These are phyloP conservation scores for Hartigia nigra DNA, from an alignment of 2,888 invertebrate genomes.

Conservation along the genomic window DNA sequence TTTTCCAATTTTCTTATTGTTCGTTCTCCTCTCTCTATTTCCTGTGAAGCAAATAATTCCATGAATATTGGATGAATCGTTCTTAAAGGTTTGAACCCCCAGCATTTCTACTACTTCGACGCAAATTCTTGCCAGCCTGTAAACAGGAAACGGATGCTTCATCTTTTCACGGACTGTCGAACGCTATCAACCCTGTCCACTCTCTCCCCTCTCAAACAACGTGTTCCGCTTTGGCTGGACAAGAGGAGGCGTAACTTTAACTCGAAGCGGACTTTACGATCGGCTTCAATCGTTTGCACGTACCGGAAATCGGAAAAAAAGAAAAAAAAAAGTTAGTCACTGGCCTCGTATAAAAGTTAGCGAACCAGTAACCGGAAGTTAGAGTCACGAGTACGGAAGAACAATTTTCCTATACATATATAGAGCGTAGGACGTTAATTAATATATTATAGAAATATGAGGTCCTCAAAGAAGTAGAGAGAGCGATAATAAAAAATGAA, in stretches of 20 bases:
- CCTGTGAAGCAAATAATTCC: not conserved
- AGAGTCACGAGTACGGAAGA: too few species aligned
- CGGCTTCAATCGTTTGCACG: too few species aligned
- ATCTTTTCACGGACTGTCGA: not conserved
- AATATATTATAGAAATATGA: too few species aligned
- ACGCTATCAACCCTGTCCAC: not conserved
- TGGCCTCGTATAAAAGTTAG: not conserved
- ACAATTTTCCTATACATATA: too few species aligned
- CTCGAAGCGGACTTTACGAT: too few species aligned
- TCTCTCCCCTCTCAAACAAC: not conserved
- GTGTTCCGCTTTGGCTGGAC: not conserved
- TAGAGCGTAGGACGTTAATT: too few species aligned
- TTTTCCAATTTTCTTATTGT: not conserved
- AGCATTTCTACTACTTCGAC: not conserved
- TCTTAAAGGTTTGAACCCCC: not conserved
- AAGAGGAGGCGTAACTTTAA: too few species aligned
- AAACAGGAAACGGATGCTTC: not conserved
- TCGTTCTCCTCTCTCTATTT: not conserved
- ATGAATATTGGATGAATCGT: not conserved
- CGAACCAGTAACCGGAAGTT: not conserved
- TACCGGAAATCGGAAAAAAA: too few species aligned
- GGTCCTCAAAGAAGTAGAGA: too few species aligned
- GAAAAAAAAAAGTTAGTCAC: not conserved
- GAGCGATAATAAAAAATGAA: too few species aligned
- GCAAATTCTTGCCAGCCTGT: not conserved